These are phyloP conservation scores for Callyntrura guangdongensis DNA, from an alignment of 2,888 invertebrate species.

Conservation along the genomic window DNA sequence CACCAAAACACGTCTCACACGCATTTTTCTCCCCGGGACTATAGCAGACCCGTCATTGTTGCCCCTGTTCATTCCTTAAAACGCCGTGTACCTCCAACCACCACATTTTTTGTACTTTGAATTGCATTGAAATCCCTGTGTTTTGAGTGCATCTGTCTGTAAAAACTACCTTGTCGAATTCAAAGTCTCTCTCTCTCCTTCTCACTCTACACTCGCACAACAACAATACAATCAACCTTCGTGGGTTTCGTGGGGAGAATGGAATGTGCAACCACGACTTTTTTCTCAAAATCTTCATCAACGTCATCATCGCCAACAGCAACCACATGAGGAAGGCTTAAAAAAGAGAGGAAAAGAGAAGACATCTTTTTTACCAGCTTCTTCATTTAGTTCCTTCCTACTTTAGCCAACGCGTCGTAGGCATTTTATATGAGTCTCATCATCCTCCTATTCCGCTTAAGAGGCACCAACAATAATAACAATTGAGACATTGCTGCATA, in stretches of 20 bases:
- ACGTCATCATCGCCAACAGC: constrained; percentile 19
- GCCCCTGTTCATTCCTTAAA: constrained; percentile 11
- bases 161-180: constrained; percentile 5
- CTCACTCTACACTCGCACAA: background rate
- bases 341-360: constrained; percentile 19
- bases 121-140: constrained; percentile 23
- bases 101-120: constrained; percentile 6
- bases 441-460: constrained; percentile 12
- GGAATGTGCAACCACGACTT: constrained; percentile 68
- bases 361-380: constrained; percentile 44
- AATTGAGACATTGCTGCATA: constrained; percentile 63
- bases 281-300: constrained; percentile 42
- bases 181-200: constrained; percentile 57
- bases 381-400: constrained; percentile 26
- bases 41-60: constrained; percentile 23
- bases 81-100: constrained; percentile 22
- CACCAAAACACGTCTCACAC: background rate
- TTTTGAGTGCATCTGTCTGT: constrained; percentile 22
- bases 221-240: constrained; percentile 55
- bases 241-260: constrained; percentile 74
- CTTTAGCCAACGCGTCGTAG: background rate
- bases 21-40: constrained; percentile 30
- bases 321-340: constrained; percentile 22
- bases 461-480: constrained; percentile 42
- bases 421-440: constrained; percentile 22